Evolutionary conservation across 2,113 vertebrate species (phyloP), one percentile per base, ranked within the genome.

Genomic region (Siphamia tubifer): DNA sequence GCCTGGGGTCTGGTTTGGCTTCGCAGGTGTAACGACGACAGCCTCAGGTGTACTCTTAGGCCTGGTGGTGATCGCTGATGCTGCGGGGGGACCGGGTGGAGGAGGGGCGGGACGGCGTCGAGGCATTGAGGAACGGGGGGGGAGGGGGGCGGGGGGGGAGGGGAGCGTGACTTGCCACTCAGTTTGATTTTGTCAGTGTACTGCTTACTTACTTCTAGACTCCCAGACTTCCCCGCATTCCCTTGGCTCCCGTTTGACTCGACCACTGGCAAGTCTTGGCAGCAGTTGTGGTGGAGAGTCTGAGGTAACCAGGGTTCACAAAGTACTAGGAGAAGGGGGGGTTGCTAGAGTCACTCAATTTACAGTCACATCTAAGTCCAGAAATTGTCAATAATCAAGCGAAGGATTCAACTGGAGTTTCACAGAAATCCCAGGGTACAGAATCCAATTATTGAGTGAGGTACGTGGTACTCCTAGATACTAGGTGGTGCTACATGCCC

Each of bases 241-340:
- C 84, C 79, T 90, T 5, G 28, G 15, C 31, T 3, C 24, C 7
- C 16, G 16, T 13, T 15, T 2, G 68, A 25, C 47, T 15, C 38
- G 21, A n/a, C 8, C 6, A 64, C 60, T 2, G 28, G 19, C 0
- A 20, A 23, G 12, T 25, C 2, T 34, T 60, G 92, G 25, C 5
- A 56, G 24, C 17, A 90, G 84, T n/a, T n/a, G n/a, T 86, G 94
- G 60, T 94, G 69, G 12, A 31, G 95, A 28, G 95, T 94, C 91
- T 98, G 96, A 58, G 96, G 91, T 81, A 98, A 98, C 35, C 92
- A 1, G 97, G 96, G 85, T 95, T 96, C 74, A 96, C 92, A n/a
- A 97, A 96, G 84, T 95, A 98, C 81, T 97, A n/a, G n/a, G n/a
- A n/a, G n/a, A n/a, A n/a, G n/a, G n/a, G 86, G 0, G 96, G 94